Evolutionary conservation across 1,140 invertebrate genomes (phyloP).

Genomic region (Drosophila arizonae): DNA sequence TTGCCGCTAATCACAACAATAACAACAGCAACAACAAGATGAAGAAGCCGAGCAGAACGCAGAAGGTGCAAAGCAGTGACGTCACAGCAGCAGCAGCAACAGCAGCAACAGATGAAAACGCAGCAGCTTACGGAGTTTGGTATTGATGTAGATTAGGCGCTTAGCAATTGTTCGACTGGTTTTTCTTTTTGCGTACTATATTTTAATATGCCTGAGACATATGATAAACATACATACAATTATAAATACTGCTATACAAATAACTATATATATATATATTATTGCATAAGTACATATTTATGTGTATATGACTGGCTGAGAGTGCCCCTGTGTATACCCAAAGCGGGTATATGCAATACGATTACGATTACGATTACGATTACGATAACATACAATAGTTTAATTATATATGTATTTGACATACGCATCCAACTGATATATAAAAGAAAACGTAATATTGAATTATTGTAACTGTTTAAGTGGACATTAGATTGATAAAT

Average conservation of each 20-base stretch:
- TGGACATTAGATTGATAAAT: slow-evolving; percentile 66
- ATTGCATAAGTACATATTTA: background rate
- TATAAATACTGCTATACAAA: slow-evolving; percentile 4
- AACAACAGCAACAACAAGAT: background rate
- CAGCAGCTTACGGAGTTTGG: slow-evolving; percentile 21
- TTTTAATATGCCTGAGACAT: slow-evolving; percentile 32
- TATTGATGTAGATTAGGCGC: slow-evolving; percentile 19
- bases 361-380: slow-evolving; percentile 37
- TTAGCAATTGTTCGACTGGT: slow-evolving; percentile 22
- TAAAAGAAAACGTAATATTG: slow-evolving; percentile 52
- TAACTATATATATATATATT: slow-evolving; percentile 22
- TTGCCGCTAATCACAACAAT: slow-evolving; percentile 7
- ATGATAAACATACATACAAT: slow-evolving; percentile 31
- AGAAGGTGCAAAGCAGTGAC: slow-evolving; percentile 15
- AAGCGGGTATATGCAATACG: slow-evolving; percentile 33
- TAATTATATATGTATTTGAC: slow-evolving; percentile 33
- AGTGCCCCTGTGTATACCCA: slow-evolving; percentile 38
- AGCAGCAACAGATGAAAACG: slow-evolving; percentile 17
- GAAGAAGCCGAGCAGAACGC: background rate
- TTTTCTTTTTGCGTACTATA: slow-evolving; percentile 17
- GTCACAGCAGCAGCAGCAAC: slow-evolving; percentile 23
- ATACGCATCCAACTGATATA: slow-evolving; percentile 42
- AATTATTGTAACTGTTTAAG: slow-evolving; percentile 56
- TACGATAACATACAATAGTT: slow-evolving; percentile 35
- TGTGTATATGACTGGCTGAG: slow-evolving; percentile 39